A percentile compares a stretch with the other conserved stretches of the same genome.
These are phyloP conservation scores for Trachymyrmex cornetzi DNA, from an alignment of 1,140 invertebrate species.

Conservation along the genomic window DNA sequence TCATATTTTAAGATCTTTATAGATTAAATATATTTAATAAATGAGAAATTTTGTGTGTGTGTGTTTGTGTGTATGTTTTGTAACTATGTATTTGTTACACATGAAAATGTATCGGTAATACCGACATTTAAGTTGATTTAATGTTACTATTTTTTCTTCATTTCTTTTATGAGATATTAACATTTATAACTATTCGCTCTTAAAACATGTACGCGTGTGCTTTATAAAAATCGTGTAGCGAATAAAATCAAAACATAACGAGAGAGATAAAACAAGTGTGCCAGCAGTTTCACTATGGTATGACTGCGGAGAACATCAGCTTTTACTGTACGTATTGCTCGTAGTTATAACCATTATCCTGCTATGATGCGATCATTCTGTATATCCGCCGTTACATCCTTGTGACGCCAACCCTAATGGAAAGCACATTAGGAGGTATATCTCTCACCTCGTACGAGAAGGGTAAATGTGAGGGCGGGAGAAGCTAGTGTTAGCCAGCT, in stretches of 20 bases:
- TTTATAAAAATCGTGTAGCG: constrained; percentile 2
- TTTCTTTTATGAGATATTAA: background rate
- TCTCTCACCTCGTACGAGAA: constrained; percentile 67
- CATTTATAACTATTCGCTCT: background rate
- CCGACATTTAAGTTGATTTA: background rate
- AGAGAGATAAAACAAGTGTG: constrained; percentile 1
- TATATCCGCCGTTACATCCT: constrained; percentile 60
- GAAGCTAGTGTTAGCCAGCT: constrained; percentile 54
- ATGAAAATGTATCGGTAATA: background rate
- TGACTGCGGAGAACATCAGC: background rate
- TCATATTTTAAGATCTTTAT: background rate
- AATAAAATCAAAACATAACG: constrained; percentile 47
- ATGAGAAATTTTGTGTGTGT: background rate
- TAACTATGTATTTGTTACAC: background rate
- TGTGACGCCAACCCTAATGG: constrained; percentile 74
- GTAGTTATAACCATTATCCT: constrained; percentile 62
- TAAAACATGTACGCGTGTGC: background rate
- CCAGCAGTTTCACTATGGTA: constrained; percentile 13
- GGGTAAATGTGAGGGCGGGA: constrained; percentile 52
- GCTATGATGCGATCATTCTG: constrained; percentile 44
- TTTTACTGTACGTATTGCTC: constrained; percentile 43
- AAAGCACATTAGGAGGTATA: constrained; percentile 80
- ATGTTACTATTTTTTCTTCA: too few relatives aligned
- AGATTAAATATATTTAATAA: background rate
- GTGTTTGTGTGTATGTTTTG: background rate